Evolutionary conservation across 2,888 invertebrate genomes (phyloP).

Genomic region (Troilus luridus): DNA sequence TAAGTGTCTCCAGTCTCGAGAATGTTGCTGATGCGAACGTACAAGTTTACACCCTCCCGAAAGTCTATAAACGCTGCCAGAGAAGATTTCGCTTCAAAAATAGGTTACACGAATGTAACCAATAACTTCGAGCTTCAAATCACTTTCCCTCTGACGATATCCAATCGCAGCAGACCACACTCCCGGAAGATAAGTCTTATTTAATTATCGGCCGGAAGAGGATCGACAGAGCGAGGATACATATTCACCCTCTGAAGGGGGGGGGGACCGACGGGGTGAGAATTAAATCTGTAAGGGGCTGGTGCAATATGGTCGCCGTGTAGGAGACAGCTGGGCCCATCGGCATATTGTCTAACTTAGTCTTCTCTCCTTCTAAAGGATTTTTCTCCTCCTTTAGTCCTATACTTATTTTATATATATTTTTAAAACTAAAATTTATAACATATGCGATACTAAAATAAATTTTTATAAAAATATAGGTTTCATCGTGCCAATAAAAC

Average conservation of each 20-base stretch:
- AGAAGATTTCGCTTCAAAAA: too few relatives aligned
- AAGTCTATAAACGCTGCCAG: too few relatives aligned
- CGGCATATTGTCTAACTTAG: conserved; percentile 38
- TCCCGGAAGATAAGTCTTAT: background rate
- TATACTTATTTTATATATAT: conserved; percentile 10
- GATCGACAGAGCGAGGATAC: background rate
- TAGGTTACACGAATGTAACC: background rate
- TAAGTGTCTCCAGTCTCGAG: too few relatives aligned
- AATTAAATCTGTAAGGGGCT: conserved; percentile 30
- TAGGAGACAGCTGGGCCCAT: conserved; percentile 39
- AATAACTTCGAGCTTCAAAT: background rate
- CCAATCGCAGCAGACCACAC: background rate
- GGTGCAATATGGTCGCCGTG: conserved; percentile 21
- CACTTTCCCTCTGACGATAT: background rate
- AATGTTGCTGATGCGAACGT: too few relatives aligned
- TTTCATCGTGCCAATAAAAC: too few relatives aligned
- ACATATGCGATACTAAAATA: background rate
- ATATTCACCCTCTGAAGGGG: background rate
- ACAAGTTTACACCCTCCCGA: too few relatives aligned
- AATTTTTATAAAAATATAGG: background rate
- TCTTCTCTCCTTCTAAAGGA: background rate
- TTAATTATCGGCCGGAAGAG: background rate
- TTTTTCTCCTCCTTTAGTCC: background rate
- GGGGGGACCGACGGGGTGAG: background rate
- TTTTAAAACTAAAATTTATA: background rate